phyloP scores from a whole-genome alignment of 2,797 vertebrate species.

The Trematomus bernacchii region DNA sequence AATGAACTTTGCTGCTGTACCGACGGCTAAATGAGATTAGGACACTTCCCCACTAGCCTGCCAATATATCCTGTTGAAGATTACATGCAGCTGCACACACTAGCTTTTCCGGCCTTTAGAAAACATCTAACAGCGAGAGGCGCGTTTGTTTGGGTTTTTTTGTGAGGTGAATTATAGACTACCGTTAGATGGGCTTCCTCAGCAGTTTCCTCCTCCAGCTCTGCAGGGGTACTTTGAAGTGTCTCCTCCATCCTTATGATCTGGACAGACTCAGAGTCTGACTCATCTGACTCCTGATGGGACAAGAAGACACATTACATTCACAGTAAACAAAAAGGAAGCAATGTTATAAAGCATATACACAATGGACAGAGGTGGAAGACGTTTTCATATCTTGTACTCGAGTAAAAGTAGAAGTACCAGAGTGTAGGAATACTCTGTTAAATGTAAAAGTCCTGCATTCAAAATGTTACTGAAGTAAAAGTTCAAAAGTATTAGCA shows the following conservation, averaged over 20 bases:
- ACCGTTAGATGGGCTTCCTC: conserved; percentile 56
- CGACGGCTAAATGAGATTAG: neutral
- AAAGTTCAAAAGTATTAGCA: too few relatives aligned
- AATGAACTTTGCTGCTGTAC: neutral
- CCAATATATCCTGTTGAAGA: conserved; percentile 33
- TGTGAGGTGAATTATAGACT: conserved; percentile 7
- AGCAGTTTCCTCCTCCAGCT: conserved; percentile 55
- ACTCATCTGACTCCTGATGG: conserved; percentile 62
- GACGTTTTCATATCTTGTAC: too few relatives aligned
- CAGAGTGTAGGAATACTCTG: too few relatives aligned
- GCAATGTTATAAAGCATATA: neutral
- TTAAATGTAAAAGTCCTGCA: too few relatives aligned
- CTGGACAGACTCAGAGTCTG: conserved; percentile 46
- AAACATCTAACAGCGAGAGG: neutral
- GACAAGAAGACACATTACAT: conserved; percentile 2
- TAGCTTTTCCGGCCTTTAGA: neutral
- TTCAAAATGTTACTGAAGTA: too few relatives aligned
- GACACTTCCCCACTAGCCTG: conserved; percentile 21
- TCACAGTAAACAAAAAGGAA: neutral
- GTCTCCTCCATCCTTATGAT: conserved; percentile 62
- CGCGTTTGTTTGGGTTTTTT: neutral
- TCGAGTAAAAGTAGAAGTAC: too few relatives aligned
- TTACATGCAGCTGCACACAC: conserved; percentile 15
- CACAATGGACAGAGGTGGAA: too few relatives aligned
- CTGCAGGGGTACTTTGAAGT: neutral